Evolutionary conservation across 2,797 vertebrate genomes (phyloP).

Genomic region (Nannoperca obscura): DNA sequence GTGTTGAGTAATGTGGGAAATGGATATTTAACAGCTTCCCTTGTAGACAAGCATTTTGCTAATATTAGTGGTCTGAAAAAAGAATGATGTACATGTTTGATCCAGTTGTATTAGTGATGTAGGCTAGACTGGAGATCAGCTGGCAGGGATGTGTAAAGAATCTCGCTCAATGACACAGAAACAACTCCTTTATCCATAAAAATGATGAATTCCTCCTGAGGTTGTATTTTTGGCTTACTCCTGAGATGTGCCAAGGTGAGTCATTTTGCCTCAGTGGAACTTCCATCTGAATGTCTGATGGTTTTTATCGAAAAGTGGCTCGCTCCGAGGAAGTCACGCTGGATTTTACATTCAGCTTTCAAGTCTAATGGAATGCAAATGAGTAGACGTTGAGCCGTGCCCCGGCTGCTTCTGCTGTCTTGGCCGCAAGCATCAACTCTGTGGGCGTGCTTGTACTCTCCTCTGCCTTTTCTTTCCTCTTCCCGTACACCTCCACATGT

Average conservation of each 20-base stretch:
- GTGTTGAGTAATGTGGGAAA: conserved; percentile 30
- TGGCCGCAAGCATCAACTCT: conserved; percentile 26
- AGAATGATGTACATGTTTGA: conserved; percentile 32
- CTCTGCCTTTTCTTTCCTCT: conserved; percentile 17
- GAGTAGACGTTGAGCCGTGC: conserved; percentile 32
- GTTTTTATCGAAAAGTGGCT: conserved; percentile 47
- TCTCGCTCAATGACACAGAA: conserved; percentile 11
- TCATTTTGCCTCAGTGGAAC: conserved; percentile 44
- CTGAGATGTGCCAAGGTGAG: conserved; percentile 37
- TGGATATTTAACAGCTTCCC: conserved; percentile 15
- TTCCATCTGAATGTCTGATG: conserved; percentile 45
- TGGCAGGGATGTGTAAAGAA: conserved; percentile 15
- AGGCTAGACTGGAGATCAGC: conserved; percentile 3
- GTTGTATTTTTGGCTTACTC: conserved; percentile 40
- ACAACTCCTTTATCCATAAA: conserved; percentile 40
- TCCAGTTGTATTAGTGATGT: conserved; percentile 26
- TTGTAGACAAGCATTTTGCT: neutral
- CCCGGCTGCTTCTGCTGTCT: conserved; percentile 20
- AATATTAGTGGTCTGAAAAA: conserved; percentile 10
- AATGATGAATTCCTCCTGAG: conserved; percentile 26
- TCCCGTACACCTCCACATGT: conserved; percentile 28
- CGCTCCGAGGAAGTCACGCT: conserved; percentile 33
- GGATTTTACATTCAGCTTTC: conserved; percentile 60
- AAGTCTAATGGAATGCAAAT: conserved; percentile 69
- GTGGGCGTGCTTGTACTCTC: conserved; percentile 31